A percentile compares a stretch with the other conserved stretches of the same genome.
Evolutionary conservation across 1,140 invertebrate species (phyloP).

Genomic region (Drosophila pandora): DNA sequence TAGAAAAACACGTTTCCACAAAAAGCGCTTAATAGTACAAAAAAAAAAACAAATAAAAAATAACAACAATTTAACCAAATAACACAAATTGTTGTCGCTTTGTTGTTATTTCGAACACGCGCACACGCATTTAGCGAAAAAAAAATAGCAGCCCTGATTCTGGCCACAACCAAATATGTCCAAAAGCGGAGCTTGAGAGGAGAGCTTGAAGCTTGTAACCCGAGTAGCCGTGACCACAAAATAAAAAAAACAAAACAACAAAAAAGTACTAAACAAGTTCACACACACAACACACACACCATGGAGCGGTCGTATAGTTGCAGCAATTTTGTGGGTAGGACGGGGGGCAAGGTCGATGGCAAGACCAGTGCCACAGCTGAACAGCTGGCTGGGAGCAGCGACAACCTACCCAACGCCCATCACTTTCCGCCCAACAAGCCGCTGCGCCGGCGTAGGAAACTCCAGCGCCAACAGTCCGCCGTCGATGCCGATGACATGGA

Average conservation of each 20-base stretch:
- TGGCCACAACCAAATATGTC: conserved; percentile 67
- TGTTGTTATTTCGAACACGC: conserved; percentile 31
- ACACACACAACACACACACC: neutral
- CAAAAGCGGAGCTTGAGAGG: conserved; percentile 34
- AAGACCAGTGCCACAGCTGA: neutral
- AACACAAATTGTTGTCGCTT: conserved; percentile 58
- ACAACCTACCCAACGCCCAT: conserved; percentile 50
- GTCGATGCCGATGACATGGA: conserved; percentile 53
- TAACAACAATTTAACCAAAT: conserved; percentile 58
- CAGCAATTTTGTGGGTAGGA: conserved; percentile 63
- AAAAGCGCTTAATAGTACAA: conserved; percentile 19
- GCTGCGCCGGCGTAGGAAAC: conserved; percentile 58
- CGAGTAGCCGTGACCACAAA: conserved; percentile 68
- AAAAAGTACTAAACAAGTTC: neutral
- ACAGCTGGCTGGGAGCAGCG: conserved; percentile 52
- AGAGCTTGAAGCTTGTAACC: conserved; percentile 47
- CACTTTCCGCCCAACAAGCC: conserved; percentile 67
- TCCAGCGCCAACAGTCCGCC: conserved; percentile 60
- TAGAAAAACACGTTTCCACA: conserved; percentile 70
- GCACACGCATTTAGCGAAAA: conserved; percentile 13
- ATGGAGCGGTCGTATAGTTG: conserved; percentile 74
- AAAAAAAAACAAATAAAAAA: conserved; percentile 14
- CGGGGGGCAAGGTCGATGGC: conserved; percentile 20
- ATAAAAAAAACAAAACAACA: conserved; percentile 7
- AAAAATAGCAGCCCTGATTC: conserved; percentile 33